Evolutionary conservation across 2,113 vertebrate species (phyloP).

Genomic region (Myotis brandtii): DNA sequence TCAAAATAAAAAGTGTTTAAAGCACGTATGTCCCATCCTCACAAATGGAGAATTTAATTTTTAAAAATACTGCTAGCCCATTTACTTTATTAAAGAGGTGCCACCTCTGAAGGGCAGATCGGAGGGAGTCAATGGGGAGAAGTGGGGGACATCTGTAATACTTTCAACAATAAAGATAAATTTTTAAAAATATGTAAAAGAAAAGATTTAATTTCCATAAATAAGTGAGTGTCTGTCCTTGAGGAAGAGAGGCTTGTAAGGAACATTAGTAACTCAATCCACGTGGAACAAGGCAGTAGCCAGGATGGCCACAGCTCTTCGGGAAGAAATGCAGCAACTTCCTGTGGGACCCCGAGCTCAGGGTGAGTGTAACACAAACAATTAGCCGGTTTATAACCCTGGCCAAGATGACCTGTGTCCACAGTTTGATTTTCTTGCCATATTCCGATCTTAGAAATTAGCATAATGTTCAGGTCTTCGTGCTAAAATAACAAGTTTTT

Average conservation of each 20-base stretch:
- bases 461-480: conserved; percentile 1
- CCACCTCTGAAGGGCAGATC: background rate
- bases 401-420: background rate
- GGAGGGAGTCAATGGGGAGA: too few relatives aligned
- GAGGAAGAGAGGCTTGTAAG: conserved; percentile 42
- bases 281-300: conserved; percentile 2
- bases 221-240: conserved; percentile 49
- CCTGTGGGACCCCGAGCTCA: background rate
- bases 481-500: background rate
- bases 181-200: background rate
- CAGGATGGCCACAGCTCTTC: background rate
- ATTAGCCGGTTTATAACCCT: background rate
- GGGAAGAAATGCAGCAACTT: background rate
- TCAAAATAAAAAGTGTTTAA: conserved; percentile 34
- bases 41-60: conserved; percentile 15
- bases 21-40: background rate
- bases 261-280: conserved; percentile 55
- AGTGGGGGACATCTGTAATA: too few relatives aligned
- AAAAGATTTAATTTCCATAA: conserved; percentile 57
- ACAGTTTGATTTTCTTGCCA: conserved; percentile 4
- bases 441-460: conserved; percentile 25
- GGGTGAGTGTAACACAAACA: background rate
- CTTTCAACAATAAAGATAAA: too few relatives aligned
- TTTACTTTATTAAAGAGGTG: background rate
- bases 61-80: background rate